A percentile compares a stretch with the other conserved stretches of the same genome.
Evolutionary conservation across 2,888 invertebrate species (phyloP).

Genomic region (Tanypteryx hageni): DNA sequence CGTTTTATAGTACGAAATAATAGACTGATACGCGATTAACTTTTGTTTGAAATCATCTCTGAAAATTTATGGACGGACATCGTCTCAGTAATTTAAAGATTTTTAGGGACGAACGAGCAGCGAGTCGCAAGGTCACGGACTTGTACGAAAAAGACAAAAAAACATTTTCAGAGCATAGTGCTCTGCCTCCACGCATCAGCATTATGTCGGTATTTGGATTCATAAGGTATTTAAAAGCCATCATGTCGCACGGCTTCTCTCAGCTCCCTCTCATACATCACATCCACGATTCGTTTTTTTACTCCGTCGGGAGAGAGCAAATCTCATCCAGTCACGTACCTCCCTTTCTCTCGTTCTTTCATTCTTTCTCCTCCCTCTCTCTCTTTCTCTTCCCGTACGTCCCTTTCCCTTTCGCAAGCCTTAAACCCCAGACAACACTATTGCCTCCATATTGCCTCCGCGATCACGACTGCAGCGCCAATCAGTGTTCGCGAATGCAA

Average conservation of each 20-base stretch:
- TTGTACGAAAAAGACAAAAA: not conserved
- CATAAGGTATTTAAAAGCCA: not conserved
- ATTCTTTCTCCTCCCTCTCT: not conserved
- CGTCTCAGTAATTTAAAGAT: not conserved
- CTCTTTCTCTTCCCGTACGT: not conserved
- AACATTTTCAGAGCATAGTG: not conserved
- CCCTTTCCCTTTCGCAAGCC: not conserved
- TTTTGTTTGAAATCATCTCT: not conserved
- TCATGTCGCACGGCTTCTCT: not conserved
- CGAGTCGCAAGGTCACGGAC: not conserved
- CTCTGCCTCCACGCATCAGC: not conserved
- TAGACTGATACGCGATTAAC: not conserved
- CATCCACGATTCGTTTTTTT: conserved; percentile 15
- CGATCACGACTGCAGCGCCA: not conserved
- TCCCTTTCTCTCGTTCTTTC: not conserved
- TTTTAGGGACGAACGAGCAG: not conserved
- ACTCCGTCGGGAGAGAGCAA: too few species aligned
- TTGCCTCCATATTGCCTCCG: not conserved
- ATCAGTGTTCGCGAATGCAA: too few species aligned
- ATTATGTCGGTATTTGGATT: not conserved
- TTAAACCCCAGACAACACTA: not conserved
- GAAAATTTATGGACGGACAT: not conserved
- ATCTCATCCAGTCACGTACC: too few species aligned
- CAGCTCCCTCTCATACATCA: not conserved
- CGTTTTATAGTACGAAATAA: too few species aligned